Conservation (phyloP, 2,113 vertebrate species). For the Oreochromis spilurus region DNA sequence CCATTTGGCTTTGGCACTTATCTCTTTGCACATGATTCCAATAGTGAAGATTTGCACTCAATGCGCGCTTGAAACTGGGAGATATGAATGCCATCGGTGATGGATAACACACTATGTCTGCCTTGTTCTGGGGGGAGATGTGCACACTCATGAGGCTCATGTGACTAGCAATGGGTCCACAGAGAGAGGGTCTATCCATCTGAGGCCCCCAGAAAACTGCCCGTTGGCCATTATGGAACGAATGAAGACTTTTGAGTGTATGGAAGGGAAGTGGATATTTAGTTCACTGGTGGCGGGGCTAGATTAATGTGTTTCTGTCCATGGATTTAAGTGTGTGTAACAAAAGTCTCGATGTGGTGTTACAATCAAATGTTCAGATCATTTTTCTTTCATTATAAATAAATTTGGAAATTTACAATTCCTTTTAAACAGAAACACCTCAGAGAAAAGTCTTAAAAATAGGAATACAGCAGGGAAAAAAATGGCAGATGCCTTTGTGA, state of each 20-base stretch:
- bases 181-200: conserved; percentile 50
- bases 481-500: neutral
- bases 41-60: conserved; percentile 35
- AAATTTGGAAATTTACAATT: neutral
- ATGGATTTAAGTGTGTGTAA: neutral
- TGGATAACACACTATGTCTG: conserved; percentile 49
- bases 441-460: neutral
- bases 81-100: conserved; percentile 39
- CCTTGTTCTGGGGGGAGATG: conserved; percentile 12
- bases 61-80: conserved; percentile 2
- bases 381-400: neutral
- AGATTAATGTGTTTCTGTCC: conserved; percentile 8
- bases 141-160: conserved; percentile 55
- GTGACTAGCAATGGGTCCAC: conserved; percentile 51
- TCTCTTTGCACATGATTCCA: conserved; percentile 52
- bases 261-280: conserved; percentile 7
- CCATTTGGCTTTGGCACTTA: conserved; percentile 6
- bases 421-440: neutral
- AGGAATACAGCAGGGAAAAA: neutral
- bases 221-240: conserved; percentile 20
- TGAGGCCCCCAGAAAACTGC: conserved; percentile 25
- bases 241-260: conserved; percentile 41
- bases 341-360: neutral
- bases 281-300: neutral
- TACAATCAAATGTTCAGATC: neutral